A percentile compares a stretch with the other conserved stretches of the same genome.
These are phyloP conservation scores for Mnemiopsis leidyi DNA, from an alignment of 37 sponge, comb jelly and placozoan species.

Conservation along the genomic window DNA sequence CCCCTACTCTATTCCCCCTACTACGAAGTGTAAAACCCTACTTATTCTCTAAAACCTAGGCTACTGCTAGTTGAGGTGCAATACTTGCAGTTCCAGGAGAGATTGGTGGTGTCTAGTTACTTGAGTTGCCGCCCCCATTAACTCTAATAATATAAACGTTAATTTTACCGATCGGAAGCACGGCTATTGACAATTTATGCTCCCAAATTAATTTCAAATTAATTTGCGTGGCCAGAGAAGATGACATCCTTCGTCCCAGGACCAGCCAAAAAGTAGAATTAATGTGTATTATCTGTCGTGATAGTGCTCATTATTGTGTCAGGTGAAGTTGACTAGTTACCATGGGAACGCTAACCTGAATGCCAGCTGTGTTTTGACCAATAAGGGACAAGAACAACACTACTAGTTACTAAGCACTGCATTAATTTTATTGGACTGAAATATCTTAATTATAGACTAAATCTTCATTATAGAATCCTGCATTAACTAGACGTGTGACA, in stretches of 20 bases:
- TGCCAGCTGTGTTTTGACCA: not conserved
- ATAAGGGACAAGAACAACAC: not conserved
- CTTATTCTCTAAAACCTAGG: not conserved
- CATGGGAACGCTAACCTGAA: not conserved
- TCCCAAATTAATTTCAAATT: conserved; percentile 14
- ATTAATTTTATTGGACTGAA: not conserved
- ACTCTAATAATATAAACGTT: conserved; percentile 25
- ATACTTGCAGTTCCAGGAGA: not conserved
- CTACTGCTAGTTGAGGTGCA: not conserved
- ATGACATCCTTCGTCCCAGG: not conserved
- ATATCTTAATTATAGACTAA: not conserved
- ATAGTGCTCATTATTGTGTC: not conserved
- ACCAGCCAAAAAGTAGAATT: not conserved
- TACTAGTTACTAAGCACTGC: not conserved
- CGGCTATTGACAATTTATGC: conserved; percentile 3
- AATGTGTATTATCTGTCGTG: not conserved
- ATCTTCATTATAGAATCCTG: not conserved
- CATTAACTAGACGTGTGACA: not conserved
- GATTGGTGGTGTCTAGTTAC: not conserved
- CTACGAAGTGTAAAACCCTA: too few species aligned
- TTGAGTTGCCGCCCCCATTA: not conserved
- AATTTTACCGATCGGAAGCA: not conserved
- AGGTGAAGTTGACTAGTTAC: not conserved
- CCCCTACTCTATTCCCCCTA: too few species aligned
- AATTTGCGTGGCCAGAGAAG: not conserved